Evolutionary conservation across 2,113 vertebrate species (phyloP).

Genomic region (Brienomyrus longianalis): DNA sequence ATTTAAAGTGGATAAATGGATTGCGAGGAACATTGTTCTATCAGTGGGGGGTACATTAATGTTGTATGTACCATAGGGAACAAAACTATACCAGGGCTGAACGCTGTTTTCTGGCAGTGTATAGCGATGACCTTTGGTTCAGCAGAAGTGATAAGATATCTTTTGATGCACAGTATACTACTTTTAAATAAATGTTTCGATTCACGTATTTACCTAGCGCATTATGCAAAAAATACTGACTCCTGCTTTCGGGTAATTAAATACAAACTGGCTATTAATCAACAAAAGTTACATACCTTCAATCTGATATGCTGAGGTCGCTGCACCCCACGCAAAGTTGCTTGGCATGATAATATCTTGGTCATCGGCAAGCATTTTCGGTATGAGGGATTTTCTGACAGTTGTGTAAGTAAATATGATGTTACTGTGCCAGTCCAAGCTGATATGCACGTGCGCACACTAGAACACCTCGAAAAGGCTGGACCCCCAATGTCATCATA

Average conservation of each 20-base stretch:
- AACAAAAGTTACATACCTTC: constrained; percentile 59
- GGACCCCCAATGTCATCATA: not conserved
- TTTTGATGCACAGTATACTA: not conserved
- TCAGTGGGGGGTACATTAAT: not conserved
- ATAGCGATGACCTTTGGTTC: not conserved
- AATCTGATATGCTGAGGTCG: constrained; percentile 72
- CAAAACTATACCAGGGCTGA: not conserved
- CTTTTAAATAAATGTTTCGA: not conserved
- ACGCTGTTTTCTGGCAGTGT: not conserved
- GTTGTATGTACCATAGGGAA: not conserved
- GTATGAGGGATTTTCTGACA: not conserved
- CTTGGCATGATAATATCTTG: not conserved
- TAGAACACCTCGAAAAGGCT: not conserved
- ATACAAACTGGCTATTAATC: not conserved
- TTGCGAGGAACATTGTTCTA: not conserved
- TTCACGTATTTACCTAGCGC: not conserved
- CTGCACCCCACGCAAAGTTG: constrained; percentile 35
- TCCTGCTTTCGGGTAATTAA: not conserved
- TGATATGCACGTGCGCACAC: not conserved
- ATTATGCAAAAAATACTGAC: not conserved
- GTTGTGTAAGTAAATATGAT: not conserved
- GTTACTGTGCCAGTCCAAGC: not conserved
- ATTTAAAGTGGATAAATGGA: not conserved
- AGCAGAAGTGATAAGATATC: not conserved
- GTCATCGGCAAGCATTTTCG: not conserved